These are phyloP conservation scores for Rana temporaria DNA, from an alignment of 2,113 vertebrate species.

Conservation along the genomic window DNA sequence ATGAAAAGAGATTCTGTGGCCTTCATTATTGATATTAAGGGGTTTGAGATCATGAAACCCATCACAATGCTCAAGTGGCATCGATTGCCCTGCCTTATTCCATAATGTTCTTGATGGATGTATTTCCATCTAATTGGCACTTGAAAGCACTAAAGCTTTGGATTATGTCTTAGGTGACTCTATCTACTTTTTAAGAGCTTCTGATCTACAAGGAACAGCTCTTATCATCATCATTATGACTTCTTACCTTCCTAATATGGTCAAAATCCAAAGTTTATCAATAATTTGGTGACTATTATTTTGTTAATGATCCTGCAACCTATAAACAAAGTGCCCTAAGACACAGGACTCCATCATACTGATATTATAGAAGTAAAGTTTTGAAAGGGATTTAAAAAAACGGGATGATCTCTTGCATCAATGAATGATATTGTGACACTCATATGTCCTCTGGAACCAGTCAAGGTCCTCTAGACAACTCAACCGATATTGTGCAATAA, in stretches of 20 bases:
- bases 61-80: conserved; percentile 57
- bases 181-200: conserved; percentile 62
- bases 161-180: conserved; percentile 11
- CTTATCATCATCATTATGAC: conserved; percentile 28
- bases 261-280: conserved; percentile 52
- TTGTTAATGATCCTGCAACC: conserved; percentile 58
- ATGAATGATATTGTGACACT: too few species aligned
- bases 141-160: conserved; percentile 54
- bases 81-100: conserved; percentile 55
- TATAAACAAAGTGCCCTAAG: conserved; percentile 18
- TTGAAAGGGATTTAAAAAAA: not conserved
- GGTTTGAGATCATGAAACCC: conserved; percentile 18
- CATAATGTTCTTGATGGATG: conserved; percentile 59
- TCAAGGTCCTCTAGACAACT: too few species aligned
- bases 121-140: conserved; percentile 70
- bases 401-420: too few species aligned
- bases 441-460: too few species aligned
- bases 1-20: not conserved
- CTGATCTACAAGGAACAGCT: conserved; percentile 48
- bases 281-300: conserved; percentile 38
- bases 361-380: not conserved
- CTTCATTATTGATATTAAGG: conserved; percentile 47
- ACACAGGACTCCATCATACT: not conserved
- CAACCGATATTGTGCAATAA: too few species aligned
- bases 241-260: conserved; percentile 52